Conservation (phyloP, 2,113 vertebrate genomes). For the Apeltes quadracus region DNA sequence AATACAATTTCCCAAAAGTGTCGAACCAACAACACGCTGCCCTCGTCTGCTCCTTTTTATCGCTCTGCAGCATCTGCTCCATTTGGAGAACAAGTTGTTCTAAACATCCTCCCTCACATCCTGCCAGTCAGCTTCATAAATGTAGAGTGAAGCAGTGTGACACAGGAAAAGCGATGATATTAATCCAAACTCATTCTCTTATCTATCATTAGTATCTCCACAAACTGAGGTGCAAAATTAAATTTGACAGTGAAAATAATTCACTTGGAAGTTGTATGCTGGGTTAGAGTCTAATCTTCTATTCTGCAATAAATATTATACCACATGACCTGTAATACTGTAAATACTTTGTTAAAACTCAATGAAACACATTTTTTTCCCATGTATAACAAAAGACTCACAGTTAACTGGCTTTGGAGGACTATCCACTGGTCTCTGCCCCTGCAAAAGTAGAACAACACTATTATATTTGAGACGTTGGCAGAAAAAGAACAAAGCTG, state of each 20-base stretch:
- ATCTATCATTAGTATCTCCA: not conserved
- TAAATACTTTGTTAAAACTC: not conserved
- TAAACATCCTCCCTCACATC: no score
- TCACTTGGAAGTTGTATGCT: not conserved
- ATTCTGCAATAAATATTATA: not conserved
- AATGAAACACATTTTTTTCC: no score
- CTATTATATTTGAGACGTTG: not conserved
- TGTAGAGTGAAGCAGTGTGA: not conserved
- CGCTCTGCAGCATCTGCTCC: not conserved
- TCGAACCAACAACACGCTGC: not conserved
- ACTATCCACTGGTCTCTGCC: accelerated
- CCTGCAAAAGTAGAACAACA: not conserved
- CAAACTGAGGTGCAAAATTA: not conserved
- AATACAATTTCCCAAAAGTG: not conserved
- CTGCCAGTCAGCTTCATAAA: not conserved
- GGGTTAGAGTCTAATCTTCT: not conserved
- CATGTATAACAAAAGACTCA: conserved; percentile 29
- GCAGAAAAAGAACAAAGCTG: not conserved
- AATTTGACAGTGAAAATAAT: not conserved
- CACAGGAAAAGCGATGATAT: not conserved
- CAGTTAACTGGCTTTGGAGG: not conserved
- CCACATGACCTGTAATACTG: not conserved
- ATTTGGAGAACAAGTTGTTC: not conserved
- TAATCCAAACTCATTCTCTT: not conserved
- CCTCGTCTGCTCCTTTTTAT: not conserved